These are phyloP conservation scores for Myrmophylax atrothorax DNA, from an alignment of 2,113 vertebrate genomes.

Conservation along the genomic window DNA sequence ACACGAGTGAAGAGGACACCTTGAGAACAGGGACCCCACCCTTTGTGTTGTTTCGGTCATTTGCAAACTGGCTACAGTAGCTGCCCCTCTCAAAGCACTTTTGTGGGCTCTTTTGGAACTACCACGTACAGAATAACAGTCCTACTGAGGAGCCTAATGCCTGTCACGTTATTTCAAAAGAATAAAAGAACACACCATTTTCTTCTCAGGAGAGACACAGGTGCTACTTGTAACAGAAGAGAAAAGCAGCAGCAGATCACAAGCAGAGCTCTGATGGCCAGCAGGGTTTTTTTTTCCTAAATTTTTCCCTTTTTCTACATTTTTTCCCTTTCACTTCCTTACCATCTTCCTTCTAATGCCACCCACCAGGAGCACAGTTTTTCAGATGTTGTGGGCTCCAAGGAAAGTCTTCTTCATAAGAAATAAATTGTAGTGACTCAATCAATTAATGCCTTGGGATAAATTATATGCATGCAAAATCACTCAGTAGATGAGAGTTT, in stretches of 20 bases:
- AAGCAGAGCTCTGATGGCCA: not conserved
- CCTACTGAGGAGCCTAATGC: not conserved
- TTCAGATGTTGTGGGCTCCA: not conserved
- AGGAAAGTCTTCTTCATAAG: not conserved
- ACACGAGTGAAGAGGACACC: not conserved
- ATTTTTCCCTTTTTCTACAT: not conserved
- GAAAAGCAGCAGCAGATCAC: not conserved
- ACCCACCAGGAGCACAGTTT: not conserved
- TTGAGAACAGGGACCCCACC: not conserved
- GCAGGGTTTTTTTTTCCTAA: not conserved
- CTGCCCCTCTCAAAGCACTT: not conserved
- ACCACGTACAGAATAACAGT: not conserved
- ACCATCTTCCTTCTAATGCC: not conserved
- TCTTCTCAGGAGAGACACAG: not conserved
- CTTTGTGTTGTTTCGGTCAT: not conserved
- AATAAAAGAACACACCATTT: not conserved
- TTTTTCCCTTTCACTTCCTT: not conserved
- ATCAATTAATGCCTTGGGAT: not conserved
- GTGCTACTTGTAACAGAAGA: not conserved
- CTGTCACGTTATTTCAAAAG: not conserved
- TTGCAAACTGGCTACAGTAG: not conserved
- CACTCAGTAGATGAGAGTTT: not conserved
- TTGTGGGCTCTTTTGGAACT: not conserved
- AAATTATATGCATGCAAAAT: not conserved
- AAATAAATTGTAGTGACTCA: not conserved